Evolutionary conservation across 2,888 invertebrate species (phyloP).

Genomic region (Eristalis intricaria): DNA sequence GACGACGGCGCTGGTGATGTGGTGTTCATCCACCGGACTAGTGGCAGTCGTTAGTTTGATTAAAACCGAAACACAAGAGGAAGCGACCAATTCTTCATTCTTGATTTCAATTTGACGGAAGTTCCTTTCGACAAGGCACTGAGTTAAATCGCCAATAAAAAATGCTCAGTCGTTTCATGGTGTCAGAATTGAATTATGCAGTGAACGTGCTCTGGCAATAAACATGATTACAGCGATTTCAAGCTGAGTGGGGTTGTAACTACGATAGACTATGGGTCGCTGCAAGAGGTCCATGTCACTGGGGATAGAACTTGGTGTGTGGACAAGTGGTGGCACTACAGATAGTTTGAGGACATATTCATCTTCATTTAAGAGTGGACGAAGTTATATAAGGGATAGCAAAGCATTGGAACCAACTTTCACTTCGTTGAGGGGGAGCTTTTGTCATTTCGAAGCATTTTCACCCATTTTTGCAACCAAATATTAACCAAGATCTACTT

Average conservation of each 20-base stretch:
- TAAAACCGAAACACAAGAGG: constrained; percentile 36
- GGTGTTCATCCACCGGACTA: constrained; percentile 35
- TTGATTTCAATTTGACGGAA: constrained; percentile 57
- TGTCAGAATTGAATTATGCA: constrained; percentile 12
- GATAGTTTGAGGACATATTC: too few species aligned
- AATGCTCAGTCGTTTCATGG: not conserved
- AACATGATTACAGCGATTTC: not conserved
- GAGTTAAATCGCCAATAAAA: constrained; percentile 22
- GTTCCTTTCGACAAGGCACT: not conserved
- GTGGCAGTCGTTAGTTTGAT: constrained; percentile 52
- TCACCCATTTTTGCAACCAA: too few species aligned
- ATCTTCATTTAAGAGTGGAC: too few species aligned
- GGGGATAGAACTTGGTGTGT: too few species aligned
- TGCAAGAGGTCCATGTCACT: too few species aligned
- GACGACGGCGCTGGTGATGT: not conserved
- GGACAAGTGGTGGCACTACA: too few species aligned
- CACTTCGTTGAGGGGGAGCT: too few species aligned
- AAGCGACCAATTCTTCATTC: constrained; percentile 44
- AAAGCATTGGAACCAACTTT: too few species aligned
- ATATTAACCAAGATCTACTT: too few species aligned
- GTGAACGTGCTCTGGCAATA: not conserved
- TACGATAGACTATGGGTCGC: too few species aligned
- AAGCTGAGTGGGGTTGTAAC: not conserved
- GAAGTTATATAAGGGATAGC: too few species aligned
- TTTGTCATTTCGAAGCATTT: too few species aligned